Base-by-base conservation (phyloP, 2,797 vertebrate genomes). In the Telmatherina bonti region DNA sequence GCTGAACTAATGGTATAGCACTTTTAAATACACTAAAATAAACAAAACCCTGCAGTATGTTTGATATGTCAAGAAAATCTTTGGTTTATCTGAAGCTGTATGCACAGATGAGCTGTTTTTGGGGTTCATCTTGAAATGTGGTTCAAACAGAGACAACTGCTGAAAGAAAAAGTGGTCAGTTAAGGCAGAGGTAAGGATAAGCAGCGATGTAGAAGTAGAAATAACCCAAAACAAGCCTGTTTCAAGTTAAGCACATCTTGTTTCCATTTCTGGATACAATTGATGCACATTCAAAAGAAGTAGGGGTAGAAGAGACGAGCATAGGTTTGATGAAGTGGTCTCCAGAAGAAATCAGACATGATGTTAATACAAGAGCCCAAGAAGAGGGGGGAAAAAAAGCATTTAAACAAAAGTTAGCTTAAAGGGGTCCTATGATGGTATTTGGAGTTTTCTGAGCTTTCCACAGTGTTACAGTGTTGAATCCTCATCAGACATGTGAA, bases 21-120 rank as follows among this genome's bases (percentile, higher is more conserved):
- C 29, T 71, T 52, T 59, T 15, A 52, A 43, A 43, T 61, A 41
- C 62, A 59, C 24, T 52, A 62, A 36, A 59, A 69, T 31, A 31
- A 33, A 8, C 8, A 33, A 33, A 55, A 47, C 18, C 12, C 41
- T n/a, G 27, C 20, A 22, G 3, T 47, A 47, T 11, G 1, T 31
- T 38, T 30, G 35, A 64, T 26, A 69, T 24, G 26, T 20, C 33
- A 4, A n/a, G 24, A 4, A 29, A 59, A 55, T 64, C 67, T 73
- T 78, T 76, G 18, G 38, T 75, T 79, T 61, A 62, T 35, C 12
- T 41, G 51, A 26, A 80, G 65, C 83, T 85, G 58, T 70, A 70
- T 70, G 54, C 22, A 22, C 12, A 26, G 16, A n/a, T 41, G 7
- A 41, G 35, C 20, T n/a, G 29, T 41, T 57, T n/a, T 47, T 13